These are phyloP conservation scores for Drosophila monieri DNA, from an alignment of 2,888 invertebrate species.

Conservation along the genomic window DNA sequence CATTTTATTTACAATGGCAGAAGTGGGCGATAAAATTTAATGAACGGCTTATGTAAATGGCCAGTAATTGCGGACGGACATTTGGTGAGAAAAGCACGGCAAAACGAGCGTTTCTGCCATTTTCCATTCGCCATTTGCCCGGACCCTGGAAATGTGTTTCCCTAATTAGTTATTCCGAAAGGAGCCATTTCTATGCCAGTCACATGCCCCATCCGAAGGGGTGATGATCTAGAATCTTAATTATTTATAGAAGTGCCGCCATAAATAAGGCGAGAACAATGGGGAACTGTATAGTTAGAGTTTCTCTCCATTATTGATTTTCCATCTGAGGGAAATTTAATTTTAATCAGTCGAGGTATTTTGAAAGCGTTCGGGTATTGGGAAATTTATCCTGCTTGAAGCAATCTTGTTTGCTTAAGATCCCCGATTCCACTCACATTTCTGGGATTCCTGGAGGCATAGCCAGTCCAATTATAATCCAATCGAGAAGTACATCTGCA, in stretches of 20 bases:
- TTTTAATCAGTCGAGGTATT: conserved; percentile 12
- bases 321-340: neutral
- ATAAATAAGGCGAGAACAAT: conserved; percentile 16
- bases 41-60: conserved; percentile 48
- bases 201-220: conserved; percentile 27
- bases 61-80: conserved; percentile 32
- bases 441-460: neutral
- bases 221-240: conserved; percentile 35
- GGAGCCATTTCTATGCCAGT: conserved; percentile 33
- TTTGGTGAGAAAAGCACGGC: conserved; percentile 32
- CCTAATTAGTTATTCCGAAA: conserved; percentile 48
- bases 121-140: conserved; percentile 29
- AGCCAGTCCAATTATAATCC: conserved; percentile 54
- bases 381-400: neutral
- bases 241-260: conserved; percentile 39
- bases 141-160: conserved; percentile 54
- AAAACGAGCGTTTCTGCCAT: conserved; percentile 40
- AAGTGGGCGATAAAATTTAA: conserved; percentile 51
- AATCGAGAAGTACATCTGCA: conserved; percentile 55
- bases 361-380: too few species aligned
- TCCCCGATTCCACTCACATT: neutral
- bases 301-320: conserved; percentile 1
- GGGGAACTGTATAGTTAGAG: neutral
- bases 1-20: conserved; percentile 52
- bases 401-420: neutral